Percentiles rank a stretch among this genome's conserved stretches.
Conservation (phyloP, 2,797 vertebrate species). For the Schizopygopsis pylzovi region DNA sequence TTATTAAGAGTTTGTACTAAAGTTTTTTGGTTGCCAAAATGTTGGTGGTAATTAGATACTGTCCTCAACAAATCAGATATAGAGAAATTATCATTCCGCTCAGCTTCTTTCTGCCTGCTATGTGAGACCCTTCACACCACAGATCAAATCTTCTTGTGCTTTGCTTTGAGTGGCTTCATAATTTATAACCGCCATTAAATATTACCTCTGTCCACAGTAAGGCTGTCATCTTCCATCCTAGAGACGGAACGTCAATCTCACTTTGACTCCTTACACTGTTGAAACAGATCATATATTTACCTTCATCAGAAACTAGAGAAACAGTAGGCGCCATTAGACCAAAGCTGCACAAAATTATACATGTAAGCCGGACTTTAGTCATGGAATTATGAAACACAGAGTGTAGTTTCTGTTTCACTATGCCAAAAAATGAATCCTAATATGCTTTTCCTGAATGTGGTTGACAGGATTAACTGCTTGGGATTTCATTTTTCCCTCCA, state of each 20-base stretch:
- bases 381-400: slow-evolving; percentile 59
- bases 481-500: slow-evolving; percentile 65
- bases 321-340: slow-evolving; percentile 16
- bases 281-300: slow-evolving; percentile 33
- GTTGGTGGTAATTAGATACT: not conserved
- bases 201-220: slow-evolving; percentile 39
- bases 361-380: slow-evolving; percentile 52
- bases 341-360: slow-evolving; percentile 27
- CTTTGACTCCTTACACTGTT: slow-evolving; percentile 12
- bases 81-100: slow-evolving; percentile 1
- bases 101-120: slow-evolving; percentile 26
- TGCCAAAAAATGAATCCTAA: slow-evolving; percentile 76
- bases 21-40: not conserved
- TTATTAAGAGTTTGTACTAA: not conserved
- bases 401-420: slow-evolving; percentile 66
- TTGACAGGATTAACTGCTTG: slow-evolving; percentile 75
- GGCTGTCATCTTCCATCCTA: slow-evolving; percentile 29
- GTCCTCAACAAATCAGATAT: not conserved
- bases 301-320: slow-evolving; percentile 15
- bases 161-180: slow-evolving; percentile 47
- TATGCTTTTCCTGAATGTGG: slow-evolving; percentile 73
- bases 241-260: not conserved
- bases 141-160: slow-evolving; percentile 29
- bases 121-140: not conserved
- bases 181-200: slow-evolving; percentile 48